These are phyloP conservation scores for Strix aluco DNA, from an alignment of 2,113 vertebrate genomes.

Conservation along the genomic window DNA sequence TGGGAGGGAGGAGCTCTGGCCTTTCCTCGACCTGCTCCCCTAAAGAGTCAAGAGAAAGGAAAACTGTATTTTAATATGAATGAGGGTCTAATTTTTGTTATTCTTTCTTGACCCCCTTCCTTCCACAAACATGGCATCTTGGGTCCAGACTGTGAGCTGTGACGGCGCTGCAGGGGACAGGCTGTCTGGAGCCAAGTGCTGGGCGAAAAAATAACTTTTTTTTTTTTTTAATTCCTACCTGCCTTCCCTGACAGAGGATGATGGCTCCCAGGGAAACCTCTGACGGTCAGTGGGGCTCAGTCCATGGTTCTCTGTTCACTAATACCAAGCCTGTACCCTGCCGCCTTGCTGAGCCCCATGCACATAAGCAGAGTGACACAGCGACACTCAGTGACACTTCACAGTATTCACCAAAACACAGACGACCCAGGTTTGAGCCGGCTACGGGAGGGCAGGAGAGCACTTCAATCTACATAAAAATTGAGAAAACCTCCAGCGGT, in stretches of 20 bases:
- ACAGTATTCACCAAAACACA: not conserved
- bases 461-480: not conserved
- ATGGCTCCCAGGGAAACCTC: not conserved
- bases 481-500: not conserved
- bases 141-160: not conserved
- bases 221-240: not conserved
- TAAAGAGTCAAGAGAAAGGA: constrained; percentile 14
- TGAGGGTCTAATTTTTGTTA: constrained; percentile 51
- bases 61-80: constrained; percentile 59
- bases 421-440: not conserved
- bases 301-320: not conserved
- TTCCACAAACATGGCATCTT: not conserved
- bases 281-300: not conserved
- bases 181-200: not conserved
- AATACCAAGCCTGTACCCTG: not conserved
- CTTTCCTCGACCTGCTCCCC: not conserved
- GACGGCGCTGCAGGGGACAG: not conserved
- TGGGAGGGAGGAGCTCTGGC: not conserved
- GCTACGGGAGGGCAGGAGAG: not conserved
- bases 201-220: no score
- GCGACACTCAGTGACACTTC: not conserved
- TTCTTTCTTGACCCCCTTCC: constrained; percentile 28
- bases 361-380: not conserved
- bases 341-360: not conserved
- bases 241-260: not conserved